Evolutionary conservation across 1,140 invertebrate genomes (phyloP), one percentile per base, ranked within the genome.

Genomic region (Luehdorfia chinensis): DNA sequence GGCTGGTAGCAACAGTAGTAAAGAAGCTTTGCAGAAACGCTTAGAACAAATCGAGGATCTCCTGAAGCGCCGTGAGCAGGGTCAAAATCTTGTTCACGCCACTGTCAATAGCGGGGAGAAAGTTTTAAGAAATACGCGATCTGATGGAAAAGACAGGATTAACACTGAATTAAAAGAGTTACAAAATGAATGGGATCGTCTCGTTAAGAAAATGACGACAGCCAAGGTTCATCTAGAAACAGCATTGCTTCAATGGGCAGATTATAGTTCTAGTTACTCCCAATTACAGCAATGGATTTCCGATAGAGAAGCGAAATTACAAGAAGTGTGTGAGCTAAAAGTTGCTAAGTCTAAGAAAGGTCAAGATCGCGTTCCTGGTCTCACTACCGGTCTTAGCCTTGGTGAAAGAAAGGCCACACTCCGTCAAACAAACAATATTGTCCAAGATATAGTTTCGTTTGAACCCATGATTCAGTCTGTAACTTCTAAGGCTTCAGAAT

Each of bases 391-490:
- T 3, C 76, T 96, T 11, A 94, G 93, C 37, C 92, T 95, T 48
- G 93, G 93, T 12, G 95, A 96, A 79, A 89, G 94, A 49, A 96
- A 95, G 84, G 95, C 95, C 2, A 95, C 93, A 66, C 89, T 97
- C n/a, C 89, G 96, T 49, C 94, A 96, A 76, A 97, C 95, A 9
- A 96, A 95, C 75, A 96, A 94, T 77, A 96, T 97, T 69, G 95
- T 97, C 9, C 95, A 96, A 85, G 96, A 97, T 83, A 97, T 97
- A 63, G 95, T 97, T 43, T 95, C 95, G 9, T 96, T 97, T 84
- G 95, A 97, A 78, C 96, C 96, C 2, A 97, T 97, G 94, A 97
- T 97, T 59, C 95, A 96, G 74, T 96, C 95, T 19, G 95, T 97
- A 7, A 93, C 95, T 28, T 94, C 93, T 19, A 97, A 97, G 88